Conservation (phyloP, 2,797 vertebrate genomes). For the Hyperoplus lanceolatus region DNA sequence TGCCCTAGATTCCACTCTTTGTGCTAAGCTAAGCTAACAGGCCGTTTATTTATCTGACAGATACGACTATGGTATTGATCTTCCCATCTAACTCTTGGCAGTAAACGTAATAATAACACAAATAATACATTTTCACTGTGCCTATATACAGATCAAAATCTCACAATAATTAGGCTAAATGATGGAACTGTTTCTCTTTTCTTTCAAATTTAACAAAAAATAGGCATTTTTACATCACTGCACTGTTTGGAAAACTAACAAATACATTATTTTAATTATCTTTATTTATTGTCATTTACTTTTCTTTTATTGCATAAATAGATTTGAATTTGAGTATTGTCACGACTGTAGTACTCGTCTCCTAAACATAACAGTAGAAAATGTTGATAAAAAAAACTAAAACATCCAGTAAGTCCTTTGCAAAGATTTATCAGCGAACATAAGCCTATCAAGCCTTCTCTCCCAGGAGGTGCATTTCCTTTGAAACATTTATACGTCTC, state of each 20-base stretch:
- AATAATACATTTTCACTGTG: neutral
- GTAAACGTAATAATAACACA: neutral
- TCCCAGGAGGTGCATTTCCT: slow-evolving; percentile 53
- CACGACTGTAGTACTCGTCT: no score
- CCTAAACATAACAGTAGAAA: no score
- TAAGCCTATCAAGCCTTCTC: slow-evolving; percentile 26
- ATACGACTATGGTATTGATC: neutral
- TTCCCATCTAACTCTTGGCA: neutral
- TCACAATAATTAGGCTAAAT: slow-evolving; percentile 4
- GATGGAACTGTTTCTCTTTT: accelerated
- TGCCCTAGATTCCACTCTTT: neutral
- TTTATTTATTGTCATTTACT: no score
- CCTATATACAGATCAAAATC: neutral
- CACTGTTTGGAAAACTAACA: neutral
- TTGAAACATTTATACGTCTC: slow-evolving; percentile 74
- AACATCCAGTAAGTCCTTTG: slow-evolving; percentile 2
- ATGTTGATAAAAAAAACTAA: neutral
- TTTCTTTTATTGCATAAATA: no score
- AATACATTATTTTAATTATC: no score
- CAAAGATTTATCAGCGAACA: slow-evolving; percentile 26
- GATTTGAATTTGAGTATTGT: no score
- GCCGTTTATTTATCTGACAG: neutral
- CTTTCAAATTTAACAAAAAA: neutral
- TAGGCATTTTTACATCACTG: neutral
- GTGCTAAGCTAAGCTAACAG: slow-evolving; percentile 10